Base-by-base conservation (phyloP, 2,797 vertebrate genomes). In the Malurus leucopterus region DNA sequence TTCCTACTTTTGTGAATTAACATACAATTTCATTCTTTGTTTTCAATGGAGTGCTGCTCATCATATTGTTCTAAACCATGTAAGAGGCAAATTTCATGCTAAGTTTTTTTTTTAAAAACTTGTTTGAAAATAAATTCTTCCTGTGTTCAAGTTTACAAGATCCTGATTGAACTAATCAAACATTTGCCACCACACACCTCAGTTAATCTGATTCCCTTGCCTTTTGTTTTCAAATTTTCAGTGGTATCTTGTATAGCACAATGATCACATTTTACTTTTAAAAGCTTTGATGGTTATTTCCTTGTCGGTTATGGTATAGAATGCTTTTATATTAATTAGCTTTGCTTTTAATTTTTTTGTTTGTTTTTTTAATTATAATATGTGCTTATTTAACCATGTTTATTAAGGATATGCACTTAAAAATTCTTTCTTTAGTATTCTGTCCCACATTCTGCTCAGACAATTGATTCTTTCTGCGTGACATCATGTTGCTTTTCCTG, bases 371-470 rank as follows among this genome's bases (percentile, higher is more conserved):
- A 84, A 95, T 96, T 96, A 95, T 84, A 97, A 95, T 96, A 95
- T 92, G 94, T 97, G 96, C 96, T 97, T 97, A 95, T 96, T 97
- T 96, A 97, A 97, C 95, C 96, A 96, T 95, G 84, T 97, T 96
- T 95, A 95, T 97, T 96, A 89, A 95, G 88, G 87, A 93, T 91
- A 95, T 63, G 95, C 96, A 95, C 94, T 96, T 94, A 91, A 85
- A 95, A 93, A 95, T 79, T 95, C 95, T 96, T 96, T 96, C 95
- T 96, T 96, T 96, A 95, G 88, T 96, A 95, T 59, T 93, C 95
- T 93, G 86, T 94, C 96, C 91, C 91, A 96, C 88, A 95, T 97
- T 95, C 94, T 95, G 96, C 96, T 96, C 95, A 93, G 91, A 96
- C 76, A 96, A 93, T 95, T 78, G 91, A 95, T 96, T 96, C 94